phyloP scores from a whole-genome alignment of 2,113 vertebrate genomes.

The mouse (Mus musculus) region DNA sequence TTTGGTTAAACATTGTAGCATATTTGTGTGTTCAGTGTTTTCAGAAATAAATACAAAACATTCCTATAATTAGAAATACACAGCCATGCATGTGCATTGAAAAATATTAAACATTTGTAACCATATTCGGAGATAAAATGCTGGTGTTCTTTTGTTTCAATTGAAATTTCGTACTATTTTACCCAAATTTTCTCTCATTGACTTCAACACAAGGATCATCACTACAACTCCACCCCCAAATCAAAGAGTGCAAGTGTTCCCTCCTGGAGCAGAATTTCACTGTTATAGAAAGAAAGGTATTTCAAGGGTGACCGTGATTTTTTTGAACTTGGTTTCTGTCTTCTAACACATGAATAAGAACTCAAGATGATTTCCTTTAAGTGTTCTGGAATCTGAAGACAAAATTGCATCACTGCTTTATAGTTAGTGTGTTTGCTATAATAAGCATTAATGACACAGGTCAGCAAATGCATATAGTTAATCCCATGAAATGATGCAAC shows the following conservation, averaged over 20 bases:
- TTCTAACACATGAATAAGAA: neutral
- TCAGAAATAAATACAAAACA: neutral
- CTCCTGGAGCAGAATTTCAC: neutral
- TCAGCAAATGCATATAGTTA: neutral
- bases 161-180: neutral
- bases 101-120: neutral
- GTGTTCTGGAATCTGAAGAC: neutral
- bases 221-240: neutral
- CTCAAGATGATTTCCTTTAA: neutral
- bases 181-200: neutral
- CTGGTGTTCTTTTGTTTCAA: neutral
- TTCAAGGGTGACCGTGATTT: neutral
- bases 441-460: neutral
- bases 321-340: neutral
- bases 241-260: neutral
- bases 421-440: neutral
- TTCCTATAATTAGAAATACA: neutral
- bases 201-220: neutral
- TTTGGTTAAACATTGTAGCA: neutral
- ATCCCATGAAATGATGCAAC: neutral
- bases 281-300: too few species aligned
- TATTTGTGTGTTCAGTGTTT: neutral
- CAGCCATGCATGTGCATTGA: fast-evolving
- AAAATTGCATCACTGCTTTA: neutral
- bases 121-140: neutral